A percentile compares a stretch with the other conserved stretches of the same genome.
These are phyloP conservation scores for Stenoptilia bipunctidactyla DNA, from an alignment of 2,888 invertebrate species.

Conservation along the genomic window DNA sequence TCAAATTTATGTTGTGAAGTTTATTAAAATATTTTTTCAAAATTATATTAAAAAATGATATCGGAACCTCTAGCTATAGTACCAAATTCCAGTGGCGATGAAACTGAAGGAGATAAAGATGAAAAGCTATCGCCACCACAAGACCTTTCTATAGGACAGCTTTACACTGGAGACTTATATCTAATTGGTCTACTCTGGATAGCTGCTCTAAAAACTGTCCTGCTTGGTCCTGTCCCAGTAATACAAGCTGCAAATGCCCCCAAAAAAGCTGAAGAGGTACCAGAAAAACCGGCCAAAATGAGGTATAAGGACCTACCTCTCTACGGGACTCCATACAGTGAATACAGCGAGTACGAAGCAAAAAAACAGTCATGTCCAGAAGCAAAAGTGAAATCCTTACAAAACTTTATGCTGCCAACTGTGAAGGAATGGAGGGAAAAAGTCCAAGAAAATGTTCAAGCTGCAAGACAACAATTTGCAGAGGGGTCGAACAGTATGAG, in stretches of 20 bases:
- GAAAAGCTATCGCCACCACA: too few species aligned
- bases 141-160: too few species aligned
- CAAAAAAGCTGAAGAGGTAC: too few species aligned
- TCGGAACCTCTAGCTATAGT: too few species aligned
- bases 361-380: slow-evolving; percentile 26
- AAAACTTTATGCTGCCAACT: slow-evolving; percentile 28
- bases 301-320: slow-evolving; percentile 40
- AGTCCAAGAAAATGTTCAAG: slow-evolving; percentile 1
- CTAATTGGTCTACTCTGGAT: slow-evolving; percentile 36
- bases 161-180: slow-evolving; percentile 29
- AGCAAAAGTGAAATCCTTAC: slow-evolving; percentile 26
- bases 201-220: slow-evolving; percentile 21
- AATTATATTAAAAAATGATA: too few species aligned
- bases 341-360: slow-evolving; percentile 32
- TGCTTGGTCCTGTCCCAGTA: slow-evolving; percentile 30
- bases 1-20: too few species aligned
- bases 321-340: slow-evolving; percentile 34
- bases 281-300: slow-evolving; percentile 34
- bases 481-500: neutral
- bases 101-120: too few species aligned
- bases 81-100: too few species aligned
- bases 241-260: slow-evolving; percentile 23
- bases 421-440: slow-evolving; percentile 16
- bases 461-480: neutral
- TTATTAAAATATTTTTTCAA: too few species aligned